Evolutionary conservation across 2,113 vertebrate species (phyloP).

Genomic region (Miniopterus natalensis): DNA sequence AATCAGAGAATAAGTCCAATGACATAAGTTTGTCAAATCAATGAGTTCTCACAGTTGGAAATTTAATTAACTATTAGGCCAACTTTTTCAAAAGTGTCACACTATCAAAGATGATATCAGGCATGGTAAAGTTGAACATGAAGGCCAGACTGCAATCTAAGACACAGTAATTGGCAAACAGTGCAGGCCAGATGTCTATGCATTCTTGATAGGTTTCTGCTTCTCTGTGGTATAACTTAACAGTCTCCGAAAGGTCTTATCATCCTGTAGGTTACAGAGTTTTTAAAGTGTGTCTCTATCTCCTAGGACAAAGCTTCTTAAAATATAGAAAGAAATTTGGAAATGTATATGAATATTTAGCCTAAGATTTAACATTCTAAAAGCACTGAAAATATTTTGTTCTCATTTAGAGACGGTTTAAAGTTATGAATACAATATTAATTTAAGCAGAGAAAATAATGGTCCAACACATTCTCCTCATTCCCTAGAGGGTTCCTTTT

Average conservation of each 20-base stretch:
- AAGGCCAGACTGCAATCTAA: slow-evolving; percentile 66
- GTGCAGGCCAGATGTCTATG: slow-evolving; percentile 31
- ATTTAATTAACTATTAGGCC: slow-evolving; percentile 77
- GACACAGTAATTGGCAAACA: slow-evolving; percentile 70
- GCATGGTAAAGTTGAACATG: slow-evolving; percentile 38
- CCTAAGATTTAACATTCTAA: slow-evolving; percentile 41
- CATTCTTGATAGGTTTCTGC: slow-evolving; percentile 34
- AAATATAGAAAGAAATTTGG: slow-evolving; percentile 21
- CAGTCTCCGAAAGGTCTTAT: not conserved
- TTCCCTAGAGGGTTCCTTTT: slow-evolving; percentile 10
- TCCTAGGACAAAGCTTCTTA: not conserved
- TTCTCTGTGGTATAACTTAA: slow-evolving; percentile 43
- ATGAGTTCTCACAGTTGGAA: slow-evolving; percentile 70
- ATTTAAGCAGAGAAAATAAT: slow-evolving; percentile 63
- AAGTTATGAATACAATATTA: slow-evolving; percentile 33
- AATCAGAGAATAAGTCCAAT: slow-evolving; percentile 38
- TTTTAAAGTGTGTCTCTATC: not conserved
- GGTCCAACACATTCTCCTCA: not conserved
- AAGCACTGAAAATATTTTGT: slow-evolving; percentile 21
- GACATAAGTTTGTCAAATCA: slow-evolving; percentile 70
- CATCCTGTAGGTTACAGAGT: not conserved
- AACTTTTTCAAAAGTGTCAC: slow-evolving; percentile 75
- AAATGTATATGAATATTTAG: not conserved
- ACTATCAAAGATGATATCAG: slow-evolving; percentile 70
- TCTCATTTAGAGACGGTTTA: slow-evolving; percentile 50